Conservation (phyloP, 2,888 invertebrate genomes). For the Crocallis elinguaria region DNA sequence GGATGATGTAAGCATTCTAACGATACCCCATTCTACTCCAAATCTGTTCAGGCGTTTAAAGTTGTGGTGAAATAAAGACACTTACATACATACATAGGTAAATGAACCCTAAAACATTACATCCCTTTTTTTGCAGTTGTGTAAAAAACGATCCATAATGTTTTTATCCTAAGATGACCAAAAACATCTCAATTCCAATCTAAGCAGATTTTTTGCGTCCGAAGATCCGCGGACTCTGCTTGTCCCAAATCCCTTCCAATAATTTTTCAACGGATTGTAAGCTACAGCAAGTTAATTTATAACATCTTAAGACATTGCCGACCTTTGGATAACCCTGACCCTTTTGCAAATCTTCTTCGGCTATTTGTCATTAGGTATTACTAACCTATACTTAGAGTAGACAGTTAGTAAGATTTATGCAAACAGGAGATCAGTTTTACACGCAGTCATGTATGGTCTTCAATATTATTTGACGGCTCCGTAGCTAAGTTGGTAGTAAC, state of each 20-base stretch:
- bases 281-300: constrained; percentile 44
- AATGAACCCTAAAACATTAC: too few relatives aligned
- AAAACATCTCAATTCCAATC: constrained; percentile 3
- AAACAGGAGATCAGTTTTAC: background rate
- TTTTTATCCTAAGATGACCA: background rate
- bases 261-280: constrained; percentile 40
- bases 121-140: too few relatives aligned
- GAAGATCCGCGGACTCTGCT: constrained; percentile 6
- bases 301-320: constrained; percentile 43
- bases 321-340: constrained; percentile 45
- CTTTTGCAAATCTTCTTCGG: constrained; percentile 42
- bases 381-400: constrained; percentile 7
- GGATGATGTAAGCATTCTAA: too few relatives aligned
- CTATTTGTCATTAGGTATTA: constrained; percentile 62
- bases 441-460: background rate
- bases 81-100: too few relatives aligned
- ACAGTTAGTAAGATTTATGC: constrained; percentile 1
- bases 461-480: background rate
- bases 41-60: too few relatives aligned
- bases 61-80: too few relatives aligned
- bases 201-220: constrained; percentile 3
- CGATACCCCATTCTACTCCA: too few relatives aligned
- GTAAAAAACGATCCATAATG: background rate
- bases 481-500: too few relatives aligned
- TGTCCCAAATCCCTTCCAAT: constrained; percentile 22